Evolutionary conservation across 2,888 invertebrate genomes (phyloP).

Genomic region (Ennomos quercinarius): DNA sequence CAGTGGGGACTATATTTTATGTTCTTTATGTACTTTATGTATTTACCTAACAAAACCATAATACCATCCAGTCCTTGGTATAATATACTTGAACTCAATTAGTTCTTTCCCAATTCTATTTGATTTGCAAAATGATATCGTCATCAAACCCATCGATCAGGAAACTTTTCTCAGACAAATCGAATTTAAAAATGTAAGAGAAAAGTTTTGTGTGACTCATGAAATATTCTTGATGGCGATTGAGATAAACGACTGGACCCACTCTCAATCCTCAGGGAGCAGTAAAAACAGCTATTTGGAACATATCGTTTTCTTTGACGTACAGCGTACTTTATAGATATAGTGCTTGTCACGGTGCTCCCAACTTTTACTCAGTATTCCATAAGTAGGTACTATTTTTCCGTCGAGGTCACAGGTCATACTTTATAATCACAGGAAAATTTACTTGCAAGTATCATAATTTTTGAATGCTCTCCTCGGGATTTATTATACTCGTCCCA

Average conservation of each 20-base stretch:
- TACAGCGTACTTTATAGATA: not conserved
- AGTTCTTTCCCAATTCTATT: constrained; percentile 8
- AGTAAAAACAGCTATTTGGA: constrained; percentile 8
- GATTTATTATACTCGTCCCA: too few relatives aligned
- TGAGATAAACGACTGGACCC: constrained; percentile 10
- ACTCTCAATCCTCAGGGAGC: not conserved
- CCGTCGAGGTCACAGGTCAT: constrained; percentile 7
- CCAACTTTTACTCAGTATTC: constrained; percentile 7
- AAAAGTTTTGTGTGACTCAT: constrained; percentile 10
- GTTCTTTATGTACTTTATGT: too few relatives aligned
- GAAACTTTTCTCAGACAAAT: constrained; percentile 28
- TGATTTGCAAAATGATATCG: constrained; percentile 14
- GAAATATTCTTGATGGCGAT: constrained; percentile 12
- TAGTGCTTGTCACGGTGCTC: constrained; percentile 8
- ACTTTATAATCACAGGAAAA: not conserved
- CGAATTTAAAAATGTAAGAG: constrained; percentile 13
- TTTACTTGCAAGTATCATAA: too few relatives aligned
- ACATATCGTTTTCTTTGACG: constrained; percentile 11
- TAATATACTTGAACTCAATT: constrained; percentile 3
- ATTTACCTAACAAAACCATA: too few relatives aligned
- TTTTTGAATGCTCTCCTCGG: too few relatives aligned
- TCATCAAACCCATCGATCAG: constrained; percentile 30
- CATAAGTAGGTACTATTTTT: not conserved
- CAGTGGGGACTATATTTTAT: too few relatives aligned
- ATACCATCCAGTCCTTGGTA: too few relatives aligned